Evolutionary conservation across 92 coral and sea anemone genomes (phyloP).

Genomic region (Epizoanthus fatuus): DNA sequence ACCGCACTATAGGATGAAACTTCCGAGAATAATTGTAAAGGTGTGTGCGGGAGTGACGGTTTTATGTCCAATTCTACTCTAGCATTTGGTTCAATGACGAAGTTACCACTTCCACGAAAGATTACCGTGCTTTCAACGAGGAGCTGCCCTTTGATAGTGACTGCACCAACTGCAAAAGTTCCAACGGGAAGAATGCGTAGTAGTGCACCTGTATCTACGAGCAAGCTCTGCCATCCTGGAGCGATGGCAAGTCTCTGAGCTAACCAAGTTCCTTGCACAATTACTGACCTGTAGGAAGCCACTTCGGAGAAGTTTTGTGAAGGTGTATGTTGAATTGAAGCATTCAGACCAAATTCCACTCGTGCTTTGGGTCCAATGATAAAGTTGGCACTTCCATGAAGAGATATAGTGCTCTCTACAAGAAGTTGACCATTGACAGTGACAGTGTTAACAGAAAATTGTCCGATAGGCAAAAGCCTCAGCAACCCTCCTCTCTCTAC

Average conservation of each 20-base stretch:
- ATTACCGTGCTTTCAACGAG: constrained; percentile 27
- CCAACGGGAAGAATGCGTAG: constrained; percentile 55
- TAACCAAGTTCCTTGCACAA: constrained; percentile 72
- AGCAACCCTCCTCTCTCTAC: constrained; percentile 66
- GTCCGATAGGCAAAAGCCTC: constrained; percentile 66
- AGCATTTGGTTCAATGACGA: constrained; percentile 18
- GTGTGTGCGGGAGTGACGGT: constrained; percentile 8
- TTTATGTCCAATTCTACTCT: constrained; percentile 15
- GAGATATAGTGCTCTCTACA: constrained; percentile 70
- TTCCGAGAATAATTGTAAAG: constrained; percentile 1
- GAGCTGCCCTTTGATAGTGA: constrained; percentile 52
- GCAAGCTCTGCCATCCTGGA: constrained; percentile 75
- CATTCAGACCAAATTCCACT: constrained; percentile 58
- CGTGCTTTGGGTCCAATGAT: constrained; percentile 66
- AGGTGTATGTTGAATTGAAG: not conserved
- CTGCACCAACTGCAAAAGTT: constrained; percentile 70
- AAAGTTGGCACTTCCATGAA: constrained; percentile 72
- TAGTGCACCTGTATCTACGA: constrained; percentile 11
- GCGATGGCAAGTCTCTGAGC: constrained; percentile 72
- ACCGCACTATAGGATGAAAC: constrained; percentile 14
- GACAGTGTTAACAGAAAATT: constrained; percentile 60
- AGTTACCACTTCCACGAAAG: constrained; percentile 20
- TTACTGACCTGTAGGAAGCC: constrained; percentile 44
- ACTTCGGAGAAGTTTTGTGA: constrained; percentile 31
- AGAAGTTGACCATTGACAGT: constrained; percentile 71